Conservation (phyloP, 92 coral and sea anemone genomes). For the Phenganax marumi region DNA sequence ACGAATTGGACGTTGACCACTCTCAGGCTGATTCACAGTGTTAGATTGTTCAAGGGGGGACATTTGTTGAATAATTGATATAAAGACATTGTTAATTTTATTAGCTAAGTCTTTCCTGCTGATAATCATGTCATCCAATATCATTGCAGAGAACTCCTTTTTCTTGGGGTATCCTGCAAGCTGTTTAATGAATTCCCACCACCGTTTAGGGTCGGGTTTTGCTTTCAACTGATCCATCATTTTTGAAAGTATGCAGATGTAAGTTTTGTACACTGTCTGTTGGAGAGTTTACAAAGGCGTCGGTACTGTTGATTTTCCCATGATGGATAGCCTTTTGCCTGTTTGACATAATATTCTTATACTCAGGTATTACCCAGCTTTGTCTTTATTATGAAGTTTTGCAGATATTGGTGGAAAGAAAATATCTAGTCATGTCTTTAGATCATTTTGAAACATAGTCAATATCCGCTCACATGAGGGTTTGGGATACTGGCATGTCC, state of each 20-base stretch:
- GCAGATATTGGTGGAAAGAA: no score
- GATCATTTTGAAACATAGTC: no score
- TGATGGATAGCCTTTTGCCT: not conserved
- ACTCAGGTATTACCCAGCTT: not conserved
- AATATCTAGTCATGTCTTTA: no score
- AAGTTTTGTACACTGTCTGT: not conserved
- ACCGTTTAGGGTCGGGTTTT: conserved; percentile 4
- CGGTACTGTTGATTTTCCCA: not conserved
- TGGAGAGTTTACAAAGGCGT: not conserved
- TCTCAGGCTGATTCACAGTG: no score
- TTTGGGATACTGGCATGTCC: no score
- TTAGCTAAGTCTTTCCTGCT: no score
- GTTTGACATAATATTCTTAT: not conserved
- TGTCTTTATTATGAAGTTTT: no score
- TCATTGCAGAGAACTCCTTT: not conserved
- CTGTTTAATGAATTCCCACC: conserved; percentile 13
- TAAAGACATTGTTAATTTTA: no score
- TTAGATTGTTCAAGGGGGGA: not conserved
- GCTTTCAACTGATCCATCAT: not conserved
- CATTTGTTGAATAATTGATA: no score
- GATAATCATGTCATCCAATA: not conserved
- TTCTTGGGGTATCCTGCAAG: conserved; percentile 13
- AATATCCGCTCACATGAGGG: no score
- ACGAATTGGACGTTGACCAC: no score
- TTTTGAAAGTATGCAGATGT: no score